Evolutionary conservation across 2,888 invertebrate species (phyloP).

Genomic region (Clitarchus hookeri): DNA sequence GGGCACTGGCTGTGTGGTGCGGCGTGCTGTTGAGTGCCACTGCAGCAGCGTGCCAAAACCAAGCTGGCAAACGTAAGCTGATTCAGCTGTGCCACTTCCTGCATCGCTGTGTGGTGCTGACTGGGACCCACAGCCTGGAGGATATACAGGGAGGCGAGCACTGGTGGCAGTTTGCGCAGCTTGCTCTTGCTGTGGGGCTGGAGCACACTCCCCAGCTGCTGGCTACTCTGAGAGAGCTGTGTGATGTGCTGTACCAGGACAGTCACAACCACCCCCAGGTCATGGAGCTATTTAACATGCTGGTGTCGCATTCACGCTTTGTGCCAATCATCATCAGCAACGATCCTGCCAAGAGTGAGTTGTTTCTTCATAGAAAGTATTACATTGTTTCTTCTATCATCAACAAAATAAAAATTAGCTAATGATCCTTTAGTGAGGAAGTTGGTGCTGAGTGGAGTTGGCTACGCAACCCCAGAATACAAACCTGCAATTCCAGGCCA

Average conservation of each 20-base stretch:
- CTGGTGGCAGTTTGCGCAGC: constrained; percentile 54
- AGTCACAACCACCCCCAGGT: constrained; percentile 58
- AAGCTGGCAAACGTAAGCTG: neutral
- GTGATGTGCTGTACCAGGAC: constrained; percentile 60
- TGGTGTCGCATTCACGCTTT: constrained; percentile 77
- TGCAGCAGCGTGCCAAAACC: neutral
- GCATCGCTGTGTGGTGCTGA: neutral
- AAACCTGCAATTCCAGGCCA: too few relatives aligned
- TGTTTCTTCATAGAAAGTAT: neutral
- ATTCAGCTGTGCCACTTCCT: neutral
- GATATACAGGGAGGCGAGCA: constrained; percentile 48
- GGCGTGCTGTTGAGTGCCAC: neutral
- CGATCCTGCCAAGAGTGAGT: constrained; percentile 50
- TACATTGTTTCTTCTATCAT: neutral
- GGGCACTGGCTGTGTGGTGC: neutral
- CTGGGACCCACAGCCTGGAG: constrained; percentile 43
- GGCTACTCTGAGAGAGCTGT: constrained; percentile 60
- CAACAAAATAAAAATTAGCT: neutral
- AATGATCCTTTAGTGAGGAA: constrained; percentile 43
- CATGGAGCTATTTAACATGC: constrained; percentile 70
- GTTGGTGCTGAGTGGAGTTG: too few relatives aligned
- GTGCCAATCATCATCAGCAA: constrained; percentile 67
- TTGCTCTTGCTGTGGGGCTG: constrained; percentile 69
- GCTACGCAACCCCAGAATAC: too few relatives aligned
- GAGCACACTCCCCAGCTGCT: constrained; percentile 59